These are phyloP conservation scores for Pantherophis alleghaniensis DNA, from an alignment of 2,797 vertebrate genomes.

Conservation along the genomic window DNA sequence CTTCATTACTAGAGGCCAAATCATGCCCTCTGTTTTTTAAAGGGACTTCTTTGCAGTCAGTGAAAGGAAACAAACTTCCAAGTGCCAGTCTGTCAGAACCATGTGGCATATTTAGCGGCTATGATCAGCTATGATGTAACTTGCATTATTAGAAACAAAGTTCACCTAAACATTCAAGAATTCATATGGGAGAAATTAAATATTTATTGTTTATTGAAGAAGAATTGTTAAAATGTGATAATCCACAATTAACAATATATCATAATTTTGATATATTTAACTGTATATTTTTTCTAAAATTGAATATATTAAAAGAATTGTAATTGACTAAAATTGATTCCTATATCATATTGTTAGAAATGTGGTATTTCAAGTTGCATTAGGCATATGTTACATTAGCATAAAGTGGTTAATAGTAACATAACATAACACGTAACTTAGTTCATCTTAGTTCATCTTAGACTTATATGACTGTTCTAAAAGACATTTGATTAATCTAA, in stretches of 20 bases:
- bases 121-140: slow-evolving; percentile 42
- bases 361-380: not conserved
- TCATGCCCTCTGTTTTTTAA: slow-evolving; percentile 73
- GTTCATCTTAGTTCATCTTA: slow-evolving; percentile 18
- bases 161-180: slow-evolving; percentile 15
- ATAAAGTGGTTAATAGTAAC: slow-evolving; percentile 11
- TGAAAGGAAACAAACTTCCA: slow-evolving; percentile 69
- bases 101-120: slow-evolving; percentile 62
- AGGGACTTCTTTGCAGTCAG: slow-evolving; percentile 71
- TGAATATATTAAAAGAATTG: slow-evolving; percentile 48
- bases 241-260: slow-evolving; percentile 16
- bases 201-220: slow-evolving; percentile 13
- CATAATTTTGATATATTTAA: slow-evolving; percentile 29
- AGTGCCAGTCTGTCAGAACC: slow-evolving; percentile 63
- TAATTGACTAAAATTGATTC: slow-evolving; percentile 8
- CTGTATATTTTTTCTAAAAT: not conserved
- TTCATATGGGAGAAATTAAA: not conserved
- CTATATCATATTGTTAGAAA: slow-evolving; percentile 40
- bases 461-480: slow-evolving; percentile 41
- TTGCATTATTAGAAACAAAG: slow-evolving; percentile 20
- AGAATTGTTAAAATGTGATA: slow-evolving; percentile 9
- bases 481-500: slow-evolving; percentile 52
- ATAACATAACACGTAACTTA: slow-evolving; percentile 31
- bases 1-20: slow-evolving; percentile 70
- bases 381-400: slow-evolving; percentile 3